Percentiles rank a stretch among this genome's conserved stretches.
phyloP scores from a whole-genome alignment of 1,140 invertebrate genomes.

The Andricus grossulariae region DNA sequence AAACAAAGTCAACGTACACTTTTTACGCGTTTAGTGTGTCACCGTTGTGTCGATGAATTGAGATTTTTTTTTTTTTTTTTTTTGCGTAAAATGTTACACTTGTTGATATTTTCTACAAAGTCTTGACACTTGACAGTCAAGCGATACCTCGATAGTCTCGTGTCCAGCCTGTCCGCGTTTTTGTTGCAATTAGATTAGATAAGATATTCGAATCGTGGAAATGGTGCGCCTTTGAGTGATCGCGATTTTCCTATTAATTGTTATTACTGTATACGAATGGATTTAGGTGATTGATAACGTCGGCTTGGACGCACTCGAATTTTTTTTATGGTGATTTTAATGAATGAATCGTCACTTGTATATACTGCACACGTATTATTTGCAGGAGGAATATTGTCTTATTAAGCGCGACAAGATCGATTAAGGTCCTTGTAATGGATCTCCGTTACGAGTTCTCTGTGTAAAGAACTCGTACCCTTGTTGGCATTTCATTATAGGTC shows the following conservation, averaged over 20 bases:
- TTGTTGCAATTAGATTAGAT: constrained; percentile 20
- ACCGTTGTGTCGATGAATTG: not conserved
- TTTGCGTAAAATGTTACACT: constrained; percentile 12
- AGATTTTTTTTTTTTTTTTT: not conserved
- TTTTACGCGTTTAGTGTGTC: constrained; percentile 22
- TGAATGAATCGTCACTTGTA: constrained; percentile 48
- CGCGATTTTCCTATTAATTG: constrained; percentile 24
- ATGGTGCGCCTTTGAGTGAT: not conserved
- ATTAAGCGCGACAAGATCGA: constrained; percentile 47
- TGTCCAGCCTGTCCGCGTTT: constrained; percentile 11
- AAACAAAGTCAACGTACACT: constrained; percentile 8
- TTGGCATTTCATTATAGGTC: constrained; percentile 62
- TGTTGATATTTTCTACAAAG: constrained; percentile 9
- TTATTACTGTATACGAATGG: constrained; percentile 31
- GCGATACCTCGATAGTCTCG: constrained; percentile 7
- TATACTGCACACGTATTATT: constrained; percentile 54
- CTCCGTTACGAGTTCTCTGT: constrained; percentile 42
- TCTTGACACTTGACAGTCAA: not conserved
- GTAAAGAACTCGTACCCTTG: constrained; percentile 57
- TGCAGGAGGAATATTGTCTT: constrained; percentile 54
- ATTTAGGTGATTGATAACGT: constrained; percentile 28
- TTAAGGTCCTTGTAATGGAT: constrained; percentile 47
- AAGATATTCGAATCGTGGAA: constrained; percentile 18
- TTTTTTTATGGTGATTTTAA: constrained; percentile 17
- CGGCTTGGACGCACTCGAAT: constrained; percentile 28